Evolutionary conservation across 1,140 invertebrate genomes (phyloP).

Genomic region (Pomacea maculata): DNA sequence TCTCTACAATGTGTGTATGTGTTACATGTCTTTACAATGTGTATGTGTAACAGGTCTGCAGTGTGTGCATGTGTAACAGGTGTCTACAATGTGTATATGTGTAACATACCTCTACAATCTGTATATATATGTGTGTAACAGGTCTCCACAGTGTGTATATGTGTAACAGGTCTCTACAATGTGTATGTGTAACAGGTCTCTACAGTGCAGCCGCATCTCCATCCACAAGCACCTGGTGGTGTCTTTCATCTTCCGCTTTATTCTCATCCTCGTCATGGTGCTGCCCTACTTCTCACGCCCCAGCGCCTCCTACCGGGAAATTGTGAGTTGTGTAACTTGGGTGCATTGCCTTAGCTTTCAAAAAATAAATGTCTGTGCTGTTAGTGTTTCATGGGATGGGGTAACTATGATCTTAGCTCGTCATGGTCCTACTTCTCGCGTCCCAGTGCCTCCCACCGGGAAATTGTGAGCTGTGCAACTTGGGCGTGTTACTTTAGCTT

Average conservation of each 20-base stretch:
- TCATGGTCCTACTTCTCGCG: constrained; percentile 50
- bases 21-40: too few relatives aligned
- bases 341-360: neutral
- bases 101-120: too few relatives aligned
- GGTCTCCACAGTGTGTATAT: too few relatives aligned
- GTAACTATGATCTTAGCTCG: constrained; percentile 20
- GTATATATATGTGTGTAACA: too few relatives aligned
- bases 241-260: constrained; percentile 66
- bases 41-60: too few relatives aligned
- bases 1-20: too few relatives aligned
- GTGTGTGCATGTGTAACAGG: too few relatives aligned
- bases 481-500: neutral
- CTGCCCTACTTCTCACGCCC: constrained; percentile 48
- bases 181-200: too few relatives aligned
- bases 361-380: too few relatives aligned
- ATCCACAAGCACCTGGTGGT: constrained; percentile 67
- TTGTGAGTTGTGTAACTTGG: constrained; percentile 42
- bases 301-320: constrained; percentile 37
- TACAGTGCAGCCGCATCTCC: constrained; percentile 80
- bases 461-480: constrained; percentile 44
- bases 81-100: too few relatives aligned
- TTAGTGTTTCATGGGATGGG: too few relatives aligned
- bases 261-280: constrained; percentile 52
- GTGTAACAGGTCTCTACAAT: too few relatives aligned
- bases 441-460: constrained; percentile 34